Base-by-base conservation (phyloP, 2,797 vertebrate genomes). In the Anolis apletophallus region DNA sequence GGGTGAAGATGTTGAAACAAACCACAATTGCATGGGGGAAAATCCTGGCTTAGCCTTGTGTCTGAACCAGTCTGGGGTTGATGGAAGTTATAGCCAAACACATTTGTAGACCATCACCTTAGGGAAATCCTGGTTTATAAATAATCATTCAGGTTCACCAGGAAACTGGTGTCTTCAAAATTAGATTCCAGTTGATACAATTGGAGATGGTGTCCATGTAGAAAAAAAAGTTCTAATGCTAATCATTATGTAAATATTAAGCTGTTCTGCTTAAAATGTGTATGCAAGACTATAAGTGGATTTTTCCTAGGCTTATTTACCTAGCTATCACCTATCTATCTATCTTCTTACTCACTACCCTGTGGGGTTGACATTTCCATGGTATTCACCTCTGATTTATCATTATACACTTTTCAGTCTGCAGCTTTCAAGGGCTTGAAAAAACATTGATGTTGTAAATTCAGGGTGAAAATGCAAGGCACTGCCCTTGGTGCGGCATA, bases 101-200 rank as follows among this genome's bases (percentile, higher is more conserved):
- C 26, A 50, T 81, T 68, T 36, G 32, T 16, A 71, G 32, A 34
- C 34, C 26, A 29, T 81, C 46, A 81, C 16, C 9, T 81, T 81
- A 17, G n/a, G 9, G 16, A 32, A 61, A 19, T 17, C 29, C 26
- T 68, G 61, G 29, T 67, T 68, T 68, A n/a, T 52, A 36, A 36
- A 64, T 55, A 32, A 57, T 32, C 29, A 59, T 13, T 19, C 4
- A 46, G 67, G 40, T 71, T 71, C 67, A 50, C 7, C 8, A 46
- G 4, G 64, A 79, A 85, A 79, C 23, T n/a, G 29, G 13, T 34
- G 86, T 90, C 73, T 84, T 83, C 67, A 78, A 69, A 67, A 88
- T 71, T 71, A 84, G 74, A 40, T 67, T 55, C 36, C 26, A 77
- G 1, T n/a, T 61, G 59, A 80, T 50, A 91, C 77, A 81, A 19